Base-by-base conservation (phyloP, 2,797 vertebrate genomes). In the Anabacerthia variegaticeps region DNA sequence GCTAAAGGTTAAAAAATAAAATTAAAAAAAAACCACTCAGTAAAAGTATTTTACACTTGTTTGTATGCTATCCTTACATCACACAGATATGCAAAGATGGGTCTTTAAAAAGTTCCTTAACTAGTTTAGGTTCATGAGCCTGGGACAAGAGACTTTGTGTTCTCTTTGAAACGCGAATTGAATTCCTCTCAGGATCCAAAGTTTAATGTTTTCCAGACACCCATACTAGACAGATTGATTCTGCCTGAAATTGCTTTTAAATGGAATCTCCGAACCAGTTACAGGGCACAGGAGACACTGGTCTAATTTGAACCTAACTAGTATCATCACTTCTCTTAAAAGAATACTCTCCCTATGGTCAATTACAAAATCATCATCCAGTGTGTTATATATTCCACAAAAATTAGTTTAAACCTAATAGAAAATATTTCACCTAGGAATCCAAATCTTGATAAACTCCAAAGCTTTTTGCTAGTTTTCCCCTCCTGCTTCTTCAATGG, bases 231-330 rank as follows among this genome's bases (percentile, higher is more conserved):
- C 3, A 4, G 52, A 79, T 9, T 37, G 8, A 67, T 75, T 91
- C 55, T 63, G 27, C 7, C 63, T 34, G 8, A 81, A 92, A 51
- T 17, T 41, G 12, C 12, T 32, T 91, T 85, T 48, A 78, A 89
- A 71, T 0, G 0, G 66, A 71, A 79, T 37, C 39, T 51, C 37
- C 0, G 0, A 69, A 56, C 15, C 55, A 76, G 20, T 34, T 59
- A 56, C 11, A 49, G 20, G 20, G 11, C 34, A 77, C 14, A 52
- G 48, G 24, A 81, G 20, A 72, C 37, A 24, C 3, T 9, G 34
- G 81, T 15, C 18, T 68, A 62, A 48, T 56, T 34, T 81, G 20
- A 24, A 26, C 46, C 37, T 77, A 46, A 82, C 39, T 54, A 51
- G 24, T 77, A 62, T 17, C 1, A 8, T 14, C 44, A 67, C 28